Conservation (phyloP, 2,888 invertebrate species). For the Meghimatium bilineatum region DNA sequence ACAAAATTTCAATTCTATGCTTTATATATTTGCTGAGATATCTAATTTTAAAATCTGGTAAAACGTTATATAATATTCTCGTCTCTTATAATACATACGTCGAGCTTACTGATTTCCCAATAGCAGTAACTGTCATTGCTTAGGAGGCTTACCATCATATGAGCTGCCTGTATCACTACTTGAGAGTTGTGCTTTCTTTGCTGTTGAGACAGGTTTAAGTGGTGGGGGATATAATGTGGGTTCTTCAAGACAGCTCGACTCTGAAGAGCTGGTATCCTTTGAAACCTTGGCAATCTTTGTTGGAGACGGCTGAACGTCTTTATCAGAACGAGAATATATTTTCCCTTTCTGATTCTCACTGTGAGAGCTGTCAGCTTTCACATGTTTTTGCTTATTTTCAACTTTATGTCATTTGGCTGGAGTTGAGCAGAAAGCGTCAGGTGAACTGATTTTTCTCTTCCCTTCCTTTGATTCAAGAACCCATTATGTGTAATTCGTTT, state of each 20-base stretch:
- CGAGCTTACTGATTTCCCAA: too few relatives aligned
- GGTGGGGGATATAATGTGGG: too few relatives aligned
- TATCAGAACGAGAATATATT: not conserved
- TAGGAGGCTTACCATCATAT: too few relatives aligned
- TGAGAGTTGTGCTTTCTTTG: not conserved
- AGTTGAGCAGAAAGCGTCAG: not conserved
- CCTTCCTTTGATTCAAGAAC: not conserved
- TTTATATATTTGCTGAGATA: too few relatives aligned
- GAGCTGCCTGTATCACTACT: too few relatives aligned
- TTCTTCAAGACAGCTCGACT: slow-evolving; percentile 44
- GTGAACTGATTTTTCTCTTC: slow-evolving; percentile 5
- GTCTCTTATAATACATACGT: too few relatives aligned
- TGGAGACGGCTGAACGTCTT: not conserved
- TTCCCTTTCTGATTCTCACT: slow-evolving; percentile 24
- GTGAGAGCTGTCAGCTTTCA: slow-evolving; percentile 5
- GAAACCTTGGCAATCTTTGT: slow-evolving; percentile 27
- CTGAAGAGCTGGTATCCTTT: slow-evolving; percentile 18
- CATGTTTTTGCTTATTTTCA: slow-evolving; percentile 1
- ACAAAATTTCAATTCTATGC: too few relatives aligned
- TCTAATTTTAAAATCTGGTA: too few relatives aligned
- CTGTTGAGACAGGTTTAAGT: too few relatives aligned
- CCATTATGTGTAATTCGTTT: not conserved
- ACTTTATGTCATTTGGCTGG: slow-evolving; percentile 1
- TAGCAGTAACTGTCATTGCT: too few relatives aligned
- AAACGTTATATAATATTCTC: too few relatives aligned